A percentile compares a stretch with the other conserved stretches of the same genome.
These are phyloP conservation scores for Tribolium freemani DNA, from an alignment of 2,888 invertebrate species.

Conservation along the genomic window DNA sequence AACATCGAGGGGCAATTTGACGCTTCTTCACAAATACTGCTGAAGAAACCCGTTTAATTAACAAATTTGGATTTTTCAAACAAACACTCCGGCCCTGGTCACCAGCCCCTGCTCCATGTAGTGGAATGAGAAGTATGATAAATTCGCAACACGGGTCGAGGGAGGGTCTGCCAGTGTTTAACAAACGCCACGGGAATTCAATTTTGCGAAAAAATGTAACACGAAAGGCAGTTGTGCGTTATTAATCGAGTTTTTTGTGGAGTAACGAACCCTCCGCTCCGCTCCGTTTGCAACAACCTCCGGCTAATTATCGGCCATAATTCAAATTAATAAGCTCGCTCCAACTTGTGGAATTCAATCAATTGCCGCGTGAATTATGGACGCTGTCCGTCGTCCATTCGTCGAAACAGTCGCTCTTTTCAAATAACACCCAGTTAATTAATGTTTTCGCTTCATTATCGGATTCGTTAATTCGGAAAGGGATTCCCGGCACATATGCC, in stretches of 20 bases:
- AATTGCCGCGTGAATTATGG: conserved; percentile 33
- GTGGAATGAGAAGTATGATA: conserved; percentile 64
- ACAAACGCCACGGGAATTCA: conserved; percentile 49
- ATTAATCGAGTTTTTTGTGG: conserved; percentile 43
- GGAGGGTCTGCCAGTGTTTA: conserved; percentile 55
- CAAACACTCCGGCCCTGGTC: too few species aligned
- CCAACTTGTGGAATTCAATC: conserved; percentile 30
- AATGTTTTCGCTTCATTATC: conserved; percentile 37
- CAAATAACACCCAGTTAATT: conserved; percentile 23
- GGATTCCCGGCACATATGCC: conserved; percentile 30
- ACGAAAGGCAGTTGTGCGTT: conserved; percentile 33
- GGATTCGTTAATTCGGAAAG: conserved; percentile 12
- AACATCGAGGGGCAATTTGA: too few species aligned
- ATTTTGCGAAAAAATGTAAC: conserved; percentile 44
- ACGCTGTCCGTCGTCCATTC: conserved; percentile 13
- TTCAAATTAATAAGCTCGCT: conserved; percentile 45
- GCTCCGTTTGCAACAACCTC: conserved; percentile 1
- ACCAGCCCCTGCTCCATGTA: conserved; percentile 58
- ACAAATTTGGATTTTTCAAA: too few species aligned
- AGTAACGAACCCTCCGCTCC: neutral
- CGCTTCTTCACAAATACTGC: neutral
- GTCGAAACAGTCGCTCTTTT: conserved; percentile 28
- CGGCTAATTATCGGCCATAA: conserved; percentile 44
- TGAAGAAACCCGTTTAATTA: neutral
- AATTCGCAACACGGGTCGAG: conserved; percentile 60